Percentiles rank a stretch among this genome's conserved stretches.
Conservation (phyloP, 2,113 vertebrate genomes). For the Serinus canaria region DNA sequence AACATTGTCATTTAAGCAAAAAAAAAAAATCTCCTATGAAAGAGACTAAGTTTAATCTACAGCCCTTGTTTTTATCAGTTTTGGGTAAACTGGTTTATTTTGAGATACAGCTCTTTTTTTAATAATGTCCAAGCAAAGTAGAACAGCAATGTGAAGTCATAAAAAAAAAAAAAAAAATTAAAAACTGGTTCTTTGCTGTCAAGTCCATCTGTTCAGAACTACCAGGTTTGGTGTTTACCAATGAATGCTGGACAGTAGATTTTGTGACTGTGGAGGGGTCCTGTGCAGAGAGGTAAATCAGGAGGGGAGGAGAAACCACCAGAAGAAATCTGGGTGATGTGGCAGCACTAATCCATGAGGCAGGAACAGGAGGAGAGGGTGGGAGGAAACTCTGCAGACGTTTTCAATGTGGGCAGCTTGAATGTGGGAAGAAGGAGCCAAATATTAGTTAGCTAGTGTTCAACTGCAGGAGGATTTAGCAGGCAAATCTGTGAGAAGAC, state of each 20-base stretch:
- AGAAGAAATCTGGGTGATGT: not conserved
- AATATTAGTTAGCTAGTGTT: constrained; percentile 26
- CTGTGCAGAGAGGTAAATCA: not conserved
- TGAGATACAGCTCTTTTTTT: not conserved
- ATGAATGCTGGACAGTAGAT: not conserved
- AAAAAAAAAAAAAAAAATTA: not conserved
- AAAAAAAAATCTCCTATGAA: not conserved
- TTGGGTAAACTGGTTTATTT: not conserved
- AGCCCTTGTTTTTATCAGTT: not conserved
- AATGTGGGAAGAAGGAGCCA: not conserved
- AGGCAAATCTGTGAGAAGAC: not conserved
- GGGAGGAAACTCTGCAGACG: not conserved
- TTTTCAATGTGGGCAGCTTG: not conserved
- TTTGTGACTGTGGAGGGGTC: not conserved
- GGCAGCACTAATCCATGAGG: not conserved
- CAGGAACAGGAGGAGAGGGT: not conserved
- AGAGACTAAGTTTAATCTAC: not conserved
- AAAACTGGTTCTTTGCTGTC: not conserved
- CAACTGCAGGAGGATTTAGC: not conserved
- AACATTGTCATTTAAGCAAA: not conserved
- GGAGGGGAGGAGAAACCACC: not conserved
- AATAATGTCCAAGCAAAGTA: not conserved
- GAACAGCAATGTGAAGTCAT: not conserved
- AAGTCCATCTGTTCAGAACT: not conserved
- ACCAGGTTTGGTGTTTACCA: not conserved